Base-by-base conservation (phyloP, 2,888 invertebrate species). In the Spatulosminthurus flaviceps region DNA sequence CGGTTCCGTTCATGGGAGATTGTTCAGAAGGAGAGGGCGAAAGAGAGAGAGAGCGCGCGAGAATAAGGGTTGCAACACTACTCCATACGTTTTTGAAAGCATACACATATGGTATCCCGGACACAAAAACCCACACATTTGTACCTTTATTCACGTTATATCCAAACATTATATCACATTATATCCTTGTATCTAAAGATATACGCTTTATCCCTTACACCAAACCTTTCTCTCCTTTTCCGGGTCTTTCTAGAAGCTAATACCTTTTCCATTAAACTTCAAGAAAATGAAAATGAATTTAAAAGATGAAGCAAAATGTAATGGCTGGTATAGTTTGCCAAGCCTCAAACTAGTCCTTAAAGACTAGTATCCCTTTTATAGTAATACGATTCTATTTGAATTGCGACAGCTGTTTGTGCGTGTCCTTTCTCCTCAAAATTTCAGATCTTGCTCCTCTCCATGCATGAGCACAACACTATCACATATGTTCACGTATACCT, bases 281-380 rank as follows among this genome's bases (percentile, higher is more conserved):
- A 70, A 26, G 67, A 67, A 67, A 67, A 24, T 67, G 67, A 67
- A 67, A 70, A 70, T 70, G 70, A 70, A 70, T 70, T 70, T 28
- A 70, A 70, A 70, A 41, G 70, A 70, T 41, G 41, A 34, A 34
- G 70, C 21, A 21, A 9, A 41, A 70, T 16, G 70, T 41, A 70
- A 41, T 41, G 21, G 41, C n/a, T 64, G 64, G 64, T 64, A 2
- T 51, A 51, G 51, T 51, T 51, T 51, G 5, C 9, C 51, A 51
- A 51, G 51, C 51, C 51, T 19, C 51, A 51, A 51, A 51, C 51
- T 51, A 51, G 5, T 11, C 51, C n/a, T 9, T 19, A 24, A 67
- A 26, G 67, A 26, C 28, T 67, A 28, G n/a, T 28, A 29, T 13
- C 22, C 16, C 26, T 28, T 29, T 41, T 72, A 72, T 72, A 42